Base-by-base conservation (phyloP, 2,113 vertebrate species). In the Prinia subflava region DNA sequence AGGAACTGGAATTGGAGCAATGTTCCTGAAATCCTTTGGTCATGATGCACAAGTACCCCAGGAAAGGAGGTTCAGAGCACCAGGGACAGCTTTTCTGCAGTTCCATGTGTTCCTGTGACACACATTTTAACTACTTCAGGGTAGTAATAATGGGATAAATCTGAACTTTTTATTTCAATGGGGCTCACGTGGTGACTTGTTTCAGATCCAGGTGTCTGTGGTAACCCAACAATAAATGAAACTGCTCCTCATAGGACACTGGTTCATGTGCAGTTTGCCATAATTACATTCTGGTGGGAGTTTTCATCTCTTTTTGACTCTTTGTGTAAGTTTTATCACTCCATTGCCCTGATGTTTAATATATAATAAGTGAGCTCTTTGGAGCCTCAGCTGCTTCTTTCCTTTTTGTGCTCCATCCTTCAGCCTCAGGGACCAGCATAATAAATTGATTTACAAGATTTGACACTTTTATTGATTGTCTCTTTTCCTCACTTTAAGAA, bases 61-160 rank as follows among this genome's bases (percentile, higher is more conserved):
- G 21, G 35, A 42, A 20, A 41, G 22, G 14, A 89, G 53, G 35
- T 19, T 42, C 1, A 1, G 46, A 8, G 42, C 59, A 9, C 6
- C 22, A 22, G 8, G 16, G 19, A 7, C 3, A 46, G 10, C 33
- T 41, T 41, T 35, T 23, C 37, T 69, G 37, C 23, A 27, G 24
- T 27, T 55, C 35, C 1, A 0, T 31, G 55, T 53, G 44, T 39
- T 60, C 12, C 55, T 62, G 13, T 35, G 21, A 27, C 47, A 24
- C 25, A 5, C 0, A 0, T 41, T 92, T 46, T n/a, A 46, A 19
- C 49, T 27, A 0, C 35, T 42, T 53, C 27, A 69, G 18, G 41
- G 7, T 17, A 37, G 16, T 4, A 22, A 30, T 10, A 24, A 14
- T 25, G 6, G 14, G 68, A n/a, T 53, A 62, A 92, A 64, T 3